Conservation (phyloP, 2,797 vertebrate genomes). For the Poecilia velifera region DNA sequence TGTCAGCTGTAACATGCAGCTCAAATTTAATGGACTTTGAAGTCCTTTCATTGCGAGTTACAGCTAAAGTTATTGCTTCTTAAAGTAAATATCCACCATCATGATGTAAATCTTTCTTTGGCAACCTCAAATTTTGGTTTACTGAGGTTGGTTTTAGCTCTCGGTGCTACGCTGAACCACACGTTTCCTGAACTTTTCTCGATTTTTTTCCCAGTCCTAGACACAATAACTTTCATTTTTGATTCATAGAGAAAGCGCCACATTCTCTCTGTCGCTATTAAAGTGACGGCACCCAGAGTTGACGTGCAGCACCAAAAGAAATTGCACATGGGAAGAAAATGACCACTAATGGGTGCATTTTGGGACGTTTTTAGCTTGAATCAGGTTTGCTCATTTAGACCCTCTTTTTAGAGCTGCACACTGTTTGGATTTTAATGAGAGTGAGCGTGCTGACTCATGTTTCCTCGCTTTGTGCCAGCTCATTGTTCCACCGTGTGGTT, state of each 20-base stretch:
- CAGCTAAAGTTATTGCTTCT: constrained; percentile 20
- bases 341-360: constrained; percentile 63
- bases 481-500: constrained; percentile 67
- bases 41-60: constrained; percentile 43
- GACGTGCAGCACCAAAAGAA: neutral
- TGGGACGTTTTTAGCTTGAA: constrained; percentile 57
- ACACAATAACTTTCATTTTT: neutral
- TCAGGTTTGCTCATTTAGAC: constrained; percentile 36
- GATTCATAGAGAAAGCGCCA: neutral
- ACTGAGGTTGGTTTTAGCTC: neutral
- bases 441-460: constrained; percentile 66
- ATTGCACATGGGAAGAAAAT: constrained; percentile 31
- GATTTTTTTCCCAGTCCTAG: neutral
- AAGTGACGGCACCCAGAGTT: constrained; percentile 8
- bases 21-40: constrained; percentile 34
- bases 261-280: constrained; percentile 11
- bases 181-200: neutral
- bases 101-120: neutral
- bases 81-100: constrained; percentile 26
- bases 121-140: neutral
- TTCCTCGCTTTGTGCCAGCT: constrained; percentile 61
- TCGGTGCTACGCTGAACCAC: constrained; percentile 1
- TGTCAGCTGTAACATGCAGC: neutral
- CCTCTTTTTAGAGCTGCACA: constrained; percentile 30
- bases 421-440: constrained; percentile 31